Conservation (phyloP, 2,113 vertebrate genomes). For the Caracal caracal region DNA sequence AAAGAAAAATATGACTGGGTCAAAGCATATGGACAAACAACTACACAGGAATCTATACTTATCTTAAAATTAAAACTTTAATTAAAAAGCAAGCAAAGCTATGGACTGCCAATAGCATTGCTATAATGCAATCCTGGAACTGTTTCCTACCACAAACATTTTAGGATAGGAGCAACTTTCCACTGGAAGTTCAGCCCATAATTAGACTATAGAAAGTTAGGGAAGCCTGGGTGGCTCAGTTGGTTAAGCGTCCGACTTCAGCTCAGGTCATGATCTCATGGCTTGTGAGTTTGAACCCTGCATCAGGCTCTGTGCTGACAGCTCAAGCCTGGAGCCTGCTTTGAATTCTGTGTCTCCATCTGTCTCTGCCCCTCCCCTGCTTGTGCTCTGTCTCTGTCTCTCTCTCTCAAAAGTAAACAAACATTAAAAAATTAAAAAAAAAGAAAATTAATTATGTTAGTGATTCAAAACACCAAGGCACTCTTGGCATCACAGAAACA, state of each 20-base stretch:
- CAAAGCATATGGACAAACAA: not conserved
- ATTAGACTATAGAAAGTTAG: not conserved
- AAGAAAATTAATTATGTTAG: not conserved
- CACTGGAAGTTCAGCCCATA: not conserved
- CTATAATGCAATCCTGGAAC: not conserved
- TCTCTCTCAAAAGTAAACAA: too few species aligned
- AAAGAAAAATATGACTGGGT: not conserved
- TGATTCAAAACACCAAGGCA: not conserved
- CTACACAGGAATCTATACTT: not conserved
- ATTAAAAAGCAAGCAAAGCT: not conserved
- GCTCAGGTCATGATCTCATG: too few species aligned
- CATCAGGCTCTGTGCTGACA: too few species aligned
- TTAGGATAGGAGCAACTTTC: not conserved
- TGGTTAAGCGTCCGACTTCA: too few species aligned
- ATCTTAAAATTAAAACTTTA: conserved; percentile 11
- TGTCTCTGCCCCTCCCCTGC: too few species aligned
- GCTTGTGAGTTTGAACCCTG: too few species aligned
- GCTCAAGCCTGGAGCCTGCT: too few species aligned
- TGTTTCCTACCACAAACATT: not conserved
- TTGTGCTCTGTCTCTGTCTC: too few species aligned
- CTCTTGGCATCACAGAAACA: not conserved
- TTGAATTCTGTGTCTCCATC: too few species aligned
- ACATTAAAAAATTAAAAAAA: too few species aligned
- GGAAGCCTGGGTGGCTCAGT: too few species aligned
- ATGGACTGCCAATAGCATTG: not conserved